Evolutionary conservation across 2,888 invertebrate species (phyloP), one percentile per base, ranked within the genome.

Genomic region (Protula sp.): DNA sequence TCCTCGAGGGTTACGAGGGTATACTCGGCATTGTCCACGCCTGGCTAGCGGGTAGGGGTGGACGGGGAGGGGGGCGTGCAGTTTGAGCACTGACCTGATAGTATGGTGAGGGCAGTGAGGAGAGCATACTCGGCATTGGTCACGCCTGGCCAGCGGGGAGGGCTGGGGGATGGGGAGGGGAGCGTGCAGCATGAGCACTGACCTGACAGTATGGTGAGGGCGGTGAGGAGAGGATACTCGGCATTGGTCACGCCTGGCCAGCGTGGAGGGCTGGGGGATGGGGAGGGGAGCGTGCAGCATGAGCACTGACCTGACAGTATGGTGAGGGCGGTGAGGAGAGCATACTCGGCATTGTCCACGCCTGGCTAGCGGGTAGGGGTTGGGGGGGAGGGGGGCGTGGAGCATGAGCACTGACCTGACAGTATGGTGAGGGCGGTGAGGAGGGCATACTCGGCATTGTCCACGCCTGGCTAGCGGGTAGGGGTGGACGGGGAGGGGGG

Each of bases 341-440:
- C 94, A 81, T 94, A 97, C 81, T 98, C 97, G 65, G 95, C 94
- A 82, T 95, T 94, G 82, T 98, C 97, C 76, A 97, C 92, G 95
- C 90, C 66, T n/a, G n/a, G n/a, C n/a, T n/a, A n/a, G n/a, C n/a
- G n/a, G n/a, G n/a, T n/a, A n/a, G n/a, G n/a, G n/a, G n/a, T n/a
- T n/a, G n/a, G n/a, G n/a, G n/a, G n/a, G n/a, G n/a, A n/a, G n/a
- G n/a, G n/a, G n/a, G n/a, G n/a, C n/a, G n/a, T n/a, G n/a, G n/a
- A n/a, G n/a, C n/a, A n/a, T n/a, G n/a, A n/a, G n/a, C n/a, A n/a
- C 31, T 31, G 79, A 94, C 93, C 93, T 83, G 95, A 95, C 85
- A 98, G 98, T 81, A 98, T 94, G 77, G 94, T 93, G 81, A 98
- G 89, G 81, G 95, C 95, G 60, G 95, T 95, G 75, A 98, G 87